Evolutionary conservation across 30 jellyfish, hydroid and myxozoan species (phyloP).

Genomic region (Turritopsis dohrnii): DNA sequence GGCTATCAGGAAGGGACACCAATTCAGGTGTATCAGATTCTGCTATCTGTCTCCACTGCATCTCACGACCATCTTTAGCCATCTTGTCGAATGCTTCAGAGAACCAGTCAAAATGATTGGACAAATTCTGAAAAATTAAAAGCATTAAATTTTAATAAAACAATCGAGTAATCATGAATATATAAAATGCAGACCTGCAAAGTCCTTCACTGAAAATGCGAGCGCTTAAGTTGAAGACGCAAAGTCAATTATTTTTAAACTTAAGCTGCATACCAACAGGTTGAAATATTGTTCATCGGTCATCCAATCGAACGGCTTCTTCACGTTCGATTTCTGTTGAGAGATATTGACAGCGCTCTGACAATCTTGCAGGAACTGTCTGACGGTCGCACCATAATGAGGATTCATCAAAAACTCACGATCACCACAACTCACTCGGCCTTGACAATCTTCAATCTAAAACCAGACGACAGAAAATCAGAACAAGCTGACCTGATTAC

Average conservation of each 20-base stretch:
- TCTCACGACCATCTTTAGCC: slow-evolving; percentile 92
- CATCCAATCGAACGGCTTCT: slow-evolving; percentile 91
- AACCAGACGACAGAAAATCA: background rate
- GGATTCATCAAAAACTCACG: slow-evolving; percentile 74
- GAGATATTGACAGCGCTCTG: slow-evolving; percentile 33
- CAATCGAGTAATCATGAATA: no score
- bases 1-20: slow-evolving; percentile 71
- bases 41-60: slow-evolving; percentile 90
- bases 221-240: no score
- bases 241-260: no score
- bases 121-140: slow-evolving; percentile 41
- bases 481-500: background rate
- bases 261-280: slow-evolving; percentile 43
- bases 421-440: slow-evolving; percentile 51
- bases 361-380: slow-evolving; percentile 31
- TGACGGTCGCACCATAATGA: slow-evolving; percentile 63
- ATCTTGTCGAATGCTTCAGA: slow-evolving; percentile 71
- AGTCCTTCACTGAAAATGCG: no score
- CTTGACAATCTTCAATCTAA: slow-evolving; percentile 45
- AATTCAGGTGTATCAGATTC: slow-evolving; percentile 83
- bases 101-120: slow-evolving; percentile 75
- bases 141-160: background rate
- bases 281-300: slow-evolving; percentile 76
- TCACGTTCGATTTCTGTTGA: slow-evolving; percentile 48
- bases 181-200: no score